Evolutionary conservation across 92 coral and sea anemone species (phyloP), one percentile per base, ranked within the genome.

Genomic region (Phenganax marumi): DNA sequence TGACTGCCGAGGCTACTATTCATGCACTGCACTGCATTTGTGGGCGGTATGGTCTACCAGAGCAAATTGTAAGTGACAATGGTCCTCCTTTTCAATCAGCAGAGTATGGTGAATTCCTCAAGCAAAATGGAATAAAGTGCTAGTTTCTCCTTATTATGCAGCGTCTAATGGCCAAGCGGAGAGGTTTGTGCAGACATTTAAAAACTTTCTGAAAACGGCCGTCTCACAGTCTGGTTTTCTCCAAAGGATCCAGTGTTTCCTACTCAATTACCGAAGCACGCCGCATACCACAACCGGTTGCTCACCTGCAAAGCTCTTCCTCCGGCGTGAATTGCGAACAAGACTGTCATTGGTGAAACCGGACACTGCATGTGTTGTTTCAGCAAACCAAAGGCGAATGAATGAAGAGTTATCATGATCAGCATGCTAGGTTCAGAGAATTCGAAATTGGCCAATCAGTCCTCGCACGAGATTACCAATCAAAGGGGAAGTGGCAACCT

Each of bases 51-150:
- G 89, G 87, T 6, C 25, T 85, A 22, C 91, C 91, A 2, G 83
- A 84, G 24, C 81, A 78, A 53, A 73, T 80, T 21, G 88, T 88
- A 17, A 80, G 80, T 63, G 84, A 76, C 75, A 84, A 84, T 71
- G 87, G 82, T 10, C 84, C 90, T 24, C 89, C 85, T 13, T 89
- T 76, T 66, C 87, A 81, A 80, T 85, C 85, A 16, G 55, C 10
- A 12, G 89, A 85, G 17, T 81, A 85, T 69, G 86, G 60, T 12
- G 51, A 75, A 22, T 81, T 74, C 84, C 83, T 81, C 58, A 77
- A 58, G 22, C 60, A 14, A 23, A 87, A 87, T 71, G 87, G 85
- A 4, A 56, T 78, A 8, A 69, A 86, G 63, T 77, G 53, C 77
- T 72, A 8, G 77, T 39, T 33, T 72, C 77, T 48, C 77, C 52